Percentiles rank a stretch among this genome's conserved stretches.
Evolutionary conservation across 2,888 invertebrate species (phyloP).

Genomic region (Elegia similella): DNA sequence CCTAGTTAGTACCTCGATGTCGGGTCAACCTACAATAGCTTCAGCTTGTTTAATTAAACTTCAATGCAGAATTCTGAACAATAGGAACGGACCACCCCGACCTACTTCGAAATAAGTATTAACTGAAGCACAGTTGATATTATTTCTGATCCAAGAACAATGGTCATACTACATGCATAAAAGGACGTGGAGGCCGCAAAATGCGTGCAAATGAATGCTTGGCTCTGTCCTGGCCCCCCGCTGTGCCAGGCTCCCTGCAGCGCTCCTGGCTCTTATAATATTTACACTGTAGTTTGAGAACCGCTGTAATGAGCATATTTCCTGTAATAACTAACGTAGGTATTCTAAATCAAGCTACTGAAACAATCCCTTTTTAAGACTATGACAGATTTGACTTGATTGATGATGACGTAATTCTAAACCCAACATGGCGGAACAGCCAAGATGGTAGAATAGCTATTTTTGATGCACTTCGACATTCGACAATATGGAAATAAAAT

Average conservation of each 20-base stretch:
- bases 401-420: too few relatives aligned
- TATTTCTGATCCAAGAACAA: slow-evolving; percentile 6
- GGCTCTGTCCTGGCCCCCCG: background rate
- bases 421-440: too few relatives aligned
- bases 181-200: slow-evolving; percentile 3
- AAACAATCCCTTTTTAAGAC: too few relatives aligned
- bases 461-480: too few relatives aligned
- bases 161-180: background rate
- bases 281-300: background rate
- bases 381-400: too few relatives aligned
- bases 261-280: background rate
- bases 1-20: too few relatives aligned
- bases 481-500: too few relatives aligned
- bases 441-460: too few relatives aligned
- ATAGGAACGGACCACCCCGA: background rate
- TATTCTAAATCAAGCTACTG: too few relatives aligned
- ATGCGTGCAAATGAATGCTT: slow-evolving; percentile 4
- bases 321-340: too few relatives aligned
- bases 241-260: background rate
- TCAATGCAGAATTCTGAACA: background rate
- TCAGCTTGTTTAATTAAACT: too few relatives aligned
- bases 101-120: background rate
- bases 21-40: too few relatives aligned
- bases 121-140: slow-evolving; percentile 7
- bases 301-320: background rate